A percentile compares a stretch with the other conserved stretches of the same genome.
Conservation (phyloP, 2,797 vertebrate genomes). For the Peromyscus melanophrys region DNA sequence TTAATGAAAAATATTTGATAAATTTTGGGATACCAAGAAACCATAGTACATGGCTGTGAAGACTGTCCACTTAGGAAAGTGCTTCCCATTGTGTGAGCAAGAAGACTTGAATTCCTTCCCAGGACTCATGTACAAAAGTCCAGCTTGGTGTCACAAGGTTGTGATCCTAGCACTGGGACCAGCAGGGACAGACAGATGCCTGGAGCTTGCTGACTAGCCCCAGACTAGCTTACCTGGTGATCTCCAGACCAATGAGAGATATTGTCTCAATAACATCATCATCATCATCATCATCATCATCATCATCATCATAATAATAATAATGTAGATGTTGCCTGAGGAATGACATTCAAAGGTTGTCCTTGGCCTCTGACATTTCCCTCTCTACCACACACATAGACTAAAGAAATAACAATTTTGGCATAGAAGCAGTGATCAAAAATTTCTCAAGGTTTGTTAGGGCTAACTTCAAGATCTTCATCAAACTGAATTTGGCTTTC, state of each 20-base stretch:
- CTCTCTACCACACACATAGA: neutral
- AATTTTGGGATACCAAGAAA: neutral
- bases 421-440: neutral
- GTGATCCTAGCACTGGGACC: neutral
- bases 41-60: neutral
- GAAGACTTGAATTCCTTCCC: neutral
- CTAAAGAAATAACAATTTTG: neutral
- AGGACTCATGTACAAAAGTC: neutral
- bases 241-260: neutral
- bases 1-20: neutral
- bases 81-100: neutral
- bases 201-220: no score
- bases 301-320: neutral
- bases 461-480: neutral
- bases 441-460: neutral
- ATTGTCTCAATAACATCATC: neutral
- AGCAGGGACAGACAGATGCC: neutral
- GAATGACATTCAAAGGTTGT: neutral
- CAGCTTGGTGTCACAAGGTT: neutral
- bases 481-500: neutral
- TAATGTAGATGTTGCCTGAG: neutral
- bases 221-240: neutral
- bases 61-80: neutral
- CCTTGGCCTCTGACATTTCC: neutral
- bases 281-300: no score